Evolutionary conservation across 53 echinoderm and acorn worm species (phyloP).

Genomic region (Stichopus horrens): DNA sequence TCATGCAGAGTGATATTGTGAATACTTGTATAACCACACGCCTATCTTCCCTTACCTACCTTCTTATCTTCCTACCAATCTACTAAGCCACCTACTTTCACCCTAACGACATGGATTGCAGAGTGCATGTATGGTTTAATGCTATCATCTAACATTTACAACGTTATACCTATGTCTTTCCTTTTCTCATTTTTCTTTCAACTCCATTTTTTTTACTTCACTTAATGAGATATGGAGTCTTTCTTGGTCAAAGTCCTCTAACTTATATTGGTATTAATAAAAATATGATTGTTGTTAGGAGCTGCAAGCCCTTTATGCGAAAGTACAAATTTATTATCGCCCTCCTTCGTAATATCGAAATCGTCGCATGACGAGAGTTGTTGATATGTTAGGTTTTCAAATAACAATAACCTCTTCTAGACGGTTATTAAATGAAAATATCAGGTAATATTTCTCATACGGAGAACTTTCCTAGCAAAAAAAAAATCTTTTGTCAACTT

Average conservation of each 20-base stretch:
- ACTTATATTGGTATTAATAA: slow-evolving; percentile 5
- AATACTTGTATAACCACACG: no score
- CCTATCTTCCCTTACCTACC: no score
- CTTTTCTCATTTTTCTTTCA: not conserved
- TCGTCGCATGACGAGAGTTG: not conserved
- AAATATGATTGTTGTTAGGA: slow-evolving; percentile 14
- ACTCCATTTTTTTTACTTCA: not conserved
- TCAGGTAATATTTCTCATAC: not conserved
- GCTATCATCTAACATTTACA: no score
- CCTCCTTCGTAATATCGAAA: not conserved
- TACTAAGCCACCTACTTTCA: no score
- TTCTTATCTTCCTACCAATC: no score
- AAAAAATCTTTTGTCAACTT: not conserved
- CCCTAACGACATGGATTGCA: no score
- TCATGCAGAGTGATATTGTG: no score
- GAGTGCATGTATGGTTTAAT: no score
- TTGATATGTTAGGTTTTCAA: not conserved
- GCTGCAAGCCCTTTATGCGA: not conserved
- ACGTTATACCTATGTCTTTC: not conserved
- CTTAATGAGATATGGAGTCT: slow-evolving; percentile 7
- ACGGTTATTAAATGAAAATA: slow-evolving; percentile 2
- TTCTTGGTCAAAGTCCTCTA: slow-evolving; percentile 9
- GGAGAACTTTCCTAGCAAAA: not conserved
- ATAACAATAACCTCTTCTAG: not conserved
- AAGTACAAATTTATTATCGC: not conserved